These are phyloP conservation scores for Trididemnum miniatum DNA, from an alignment of 23 tunicate species.

Conservation along the genomic window DNA sequence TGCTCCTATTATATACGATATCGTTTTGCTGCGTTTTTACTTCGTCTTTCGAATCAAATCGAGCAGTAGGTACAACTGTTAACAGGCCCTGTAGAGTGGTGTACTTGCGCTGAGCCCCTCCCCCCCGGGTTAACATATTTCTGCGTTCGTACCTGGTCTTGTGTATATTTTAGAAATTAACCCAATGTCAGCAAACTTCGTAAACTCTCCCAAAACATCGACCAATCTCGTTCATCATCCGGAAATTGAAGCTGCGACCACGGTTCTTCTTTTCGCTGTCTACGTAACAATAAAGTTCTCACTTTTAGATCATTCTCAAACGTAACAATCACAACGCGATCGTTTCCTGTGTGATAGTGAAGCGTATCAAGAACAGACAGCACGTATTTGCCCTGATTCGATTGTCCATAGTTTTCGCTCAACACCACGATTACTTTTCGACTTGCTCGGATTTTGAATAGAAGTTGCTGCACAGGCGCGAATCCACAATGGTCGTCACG, in stretches of 20 bases:
- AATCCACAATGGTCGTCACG: constrained; percentile 36
- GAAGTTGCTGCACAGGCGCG: neutral
- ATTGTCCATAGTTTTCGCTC: neutral
- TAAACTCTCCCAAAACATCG: constrained; percentile 16
- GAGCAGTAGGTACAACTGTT: too few species aligned
- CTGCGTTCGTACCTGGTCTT: too few species aligned
- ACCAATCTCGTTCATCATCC: neutral
- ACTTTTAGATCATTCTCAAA: neutral
- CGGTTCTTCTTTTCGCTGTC: neutral
- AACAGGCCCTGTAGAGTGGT: too few species aligned
- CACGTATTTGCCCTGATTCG: constrained; percentile 7
- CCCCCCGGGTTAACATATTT: too few species aligned
- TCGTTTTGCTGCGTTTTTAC: too few species aligned
- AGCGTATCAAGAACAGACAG: constrained; percentile 22
- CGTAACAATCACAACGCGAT: neutral
- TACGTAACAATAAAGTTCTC: neutral
- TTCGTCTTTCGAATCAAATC: too few species aligned
- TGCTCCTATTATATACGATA: too few species aligned
- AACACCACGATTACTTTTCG: constrained; percentile 22
- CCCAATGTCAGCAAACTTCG: too few species aligned
- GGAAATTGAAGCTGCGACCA: neutral
- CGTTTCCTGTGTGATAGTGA: neutral
- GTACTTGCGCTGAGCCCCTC: too few species aligned
- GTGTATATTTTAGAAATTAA: too few species aligned
- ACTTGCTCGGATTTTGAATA: constrained; percentile 12